phyloP scores from a whole-genome alignment of 2,888 invertebrate genomes.

The Drosophila yooni region DNA sequence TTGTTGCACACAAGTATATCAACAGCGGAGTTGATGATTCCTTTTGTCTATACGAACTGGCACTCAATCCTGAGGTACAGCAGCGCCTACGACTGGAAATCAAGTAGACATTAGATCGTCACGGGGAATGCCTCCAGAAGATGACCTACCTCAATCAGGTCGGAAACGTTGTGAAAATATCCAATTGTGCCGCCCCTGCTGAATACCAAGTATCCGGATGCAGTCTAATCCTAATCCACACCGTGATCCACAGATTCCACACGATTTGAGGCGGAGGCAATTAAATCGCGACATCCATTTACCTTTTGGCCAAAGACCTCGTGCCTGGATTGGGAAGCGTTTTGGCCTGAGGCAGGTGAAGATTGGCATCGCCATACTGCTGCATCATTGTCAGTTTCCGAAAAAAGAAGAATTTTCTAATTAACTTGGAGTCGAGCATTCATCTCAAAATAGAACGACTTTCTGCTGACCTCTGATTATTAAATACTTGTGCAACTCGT shows the following conservation, averaged over 20 bases:
- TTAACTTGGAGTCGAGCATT: constrained; percentile 35
- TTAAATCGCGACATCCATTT: constrained; percentile 85
- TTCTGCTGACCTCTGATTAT: background rate
- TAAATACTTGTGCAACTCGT: background rate
- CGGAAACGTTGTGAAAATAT: constrained; percentile 86
- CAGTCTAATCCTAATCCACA: constrained; percentile 84
- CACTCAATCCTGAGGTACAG: constrained; percentile 85
- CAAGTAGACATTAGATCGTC: constrained; percentile 72
- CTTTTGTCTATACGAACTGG: constrained; percentile 86
- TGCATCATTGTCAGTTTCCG: constrained; percentile 43
- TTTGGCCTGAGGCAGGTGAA: constrained; percentile 81
- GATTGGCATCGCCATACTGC: constrained; percentile 66
- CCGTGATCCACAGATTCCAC: constrained; percentile 84
- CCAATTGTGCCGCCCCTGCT: constrained; percentile 86
- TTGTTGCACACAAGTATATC: background rate
- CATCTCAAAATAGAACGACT: constrained; percentile 32
- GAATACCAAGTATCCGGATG: constrained; percentile 85
- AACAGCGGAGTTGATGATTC: constrained; percentile 47
- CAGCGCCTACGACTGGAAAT: constrained; percentile 85
- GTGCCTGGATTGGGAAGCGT: constrained; percentile 82
- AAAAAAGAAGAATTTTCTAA: constrained; percentile 29
- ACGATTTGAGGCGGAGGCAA: constrained; percentile 86
- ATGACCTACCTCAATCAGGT: constrained; percentile 86
- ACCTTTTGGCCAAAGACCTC: constrained; percentile 83
- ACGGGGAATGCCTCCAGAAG: constrained; percentile 83